A percentile compares a stretch with the other conserved stretches of the same genome.
Evolutionary conservation across 2,888 invertebrate species (phyloP).

Genomic region (Nezara viridula): DNA sequence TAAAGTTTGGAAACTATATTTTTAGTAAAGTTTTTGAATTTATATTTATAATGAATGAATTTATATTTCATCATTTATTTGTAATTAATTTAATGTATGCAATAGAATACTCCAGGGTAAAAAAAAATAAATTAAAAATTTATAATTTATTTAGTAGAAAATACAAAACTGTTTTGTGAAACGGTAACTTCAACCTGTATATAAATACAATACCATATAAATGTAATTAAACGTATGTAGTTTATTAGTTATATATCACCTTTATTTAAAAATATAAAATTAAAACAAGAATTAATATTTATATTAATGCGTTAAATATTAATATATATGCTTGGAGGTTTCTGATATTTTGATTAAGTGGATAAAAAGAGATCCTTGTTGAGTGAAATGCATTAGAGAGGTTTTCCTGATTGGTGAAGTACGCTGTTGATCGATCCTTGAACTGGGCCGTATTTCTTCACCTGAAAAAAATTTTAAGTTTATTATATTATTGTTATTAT

Average conservation of each 20-base stretch:
- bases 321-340: no score
- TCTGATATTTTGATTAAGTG: neutral
- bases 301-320: no score
- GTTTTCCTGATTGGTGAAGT: constrained; percentile 52
- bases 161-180: neutral
- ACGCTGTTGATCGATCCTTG: constrained; percentile 61
- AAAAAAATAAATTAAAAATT: no score
- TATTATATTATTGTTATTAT: neutral
- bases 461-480: constrained; percentile 20
- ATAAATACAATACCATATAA: no score
- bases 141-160: neutral
- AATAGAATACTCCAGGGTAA: no score
- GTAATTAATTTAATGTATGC: no score
- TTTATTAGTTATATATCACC: neutral
- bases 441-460: constrained; percentile 63
- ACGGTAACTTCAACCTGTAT: neutral
- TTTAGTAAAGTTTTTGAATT: no score
- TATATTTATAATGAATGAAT: no score
- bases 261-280: neutral
- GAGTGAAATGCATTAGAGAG: neutral
- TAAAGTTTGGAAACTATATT: no score
- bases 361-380: neutral
- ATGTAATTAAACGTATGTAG: no score
- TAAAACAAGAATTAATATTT: neutral
- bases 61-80: no score